A percentile compares a stretch with the other conserved stretches of the same genome.
Evolutionary conservation across 2,888 invertebrate genomes (phyloP).

Genomic region (Drosophila falleni): DNA sequence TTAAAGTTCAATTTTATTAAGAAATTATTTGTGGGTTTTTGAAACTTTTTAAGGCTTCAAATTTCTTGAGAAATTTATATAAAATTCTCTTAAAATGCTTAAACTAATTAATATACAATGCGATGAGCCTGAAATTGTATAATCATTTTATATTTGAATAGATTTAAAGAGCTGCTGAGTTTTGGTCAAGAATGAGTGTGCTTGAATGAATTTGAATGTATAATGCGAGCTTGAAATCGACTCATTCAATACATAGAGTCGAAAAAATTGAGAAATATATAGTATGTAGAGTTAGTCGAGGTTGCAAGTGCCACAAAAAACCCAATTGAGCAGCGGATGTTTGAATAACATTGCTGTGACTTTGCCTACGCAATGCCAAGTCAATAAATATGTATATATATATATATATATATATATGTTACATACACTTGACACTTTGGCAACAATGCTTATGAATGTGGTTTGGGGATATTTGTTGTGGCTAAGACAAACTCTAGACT

Average conservation of each 20-base stretch:
- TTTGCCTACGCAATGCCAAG: constrained; percentile 47
- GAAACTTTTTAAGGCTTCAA: neutral
- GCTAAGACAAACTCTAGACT: constrained; percentile 32
- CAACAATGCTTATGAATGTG: constrained; percentile 10
- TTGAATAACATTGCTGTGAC: constrained; percentile 40
- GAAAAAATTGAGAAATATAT: neutral
- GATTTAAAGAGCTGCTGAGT: neutral
- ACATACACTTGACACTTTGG: constrained; percentile 33
- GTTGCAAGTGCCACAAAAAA: constrained; percentile 25
- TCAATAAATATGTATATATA: too few species aligned
- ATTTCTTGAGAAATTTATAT: neutral
- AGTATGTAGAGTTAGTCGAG: constrained; percentile 16
- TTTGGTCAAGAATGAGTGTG: constrained; percentile 13
- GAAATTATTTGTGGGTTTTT: neutral
- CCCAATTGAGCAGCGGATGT: constrained; percentile 42
- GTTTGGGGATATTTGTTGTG: constrained; percentile 6
- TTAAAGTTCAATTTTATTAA: neutral
- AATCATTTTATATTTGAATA: neutral
- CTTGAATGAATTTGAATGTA: constrained; percentile 7
- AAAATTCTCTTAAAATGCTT: neutral
- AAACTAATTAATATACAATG: neutral
- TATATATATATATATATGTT: too few species aligned
- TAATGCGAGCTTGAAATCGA: constrained; percentile 9
- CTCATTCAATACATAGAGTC: neutral
- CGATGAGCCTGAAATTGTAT: neutral